Evolutionary conservation across 2,888 invertebrate genomes (phyloP), one percentile per base, ranked within the genome.

Genomic region (Isotomurus palustris): DNA sequence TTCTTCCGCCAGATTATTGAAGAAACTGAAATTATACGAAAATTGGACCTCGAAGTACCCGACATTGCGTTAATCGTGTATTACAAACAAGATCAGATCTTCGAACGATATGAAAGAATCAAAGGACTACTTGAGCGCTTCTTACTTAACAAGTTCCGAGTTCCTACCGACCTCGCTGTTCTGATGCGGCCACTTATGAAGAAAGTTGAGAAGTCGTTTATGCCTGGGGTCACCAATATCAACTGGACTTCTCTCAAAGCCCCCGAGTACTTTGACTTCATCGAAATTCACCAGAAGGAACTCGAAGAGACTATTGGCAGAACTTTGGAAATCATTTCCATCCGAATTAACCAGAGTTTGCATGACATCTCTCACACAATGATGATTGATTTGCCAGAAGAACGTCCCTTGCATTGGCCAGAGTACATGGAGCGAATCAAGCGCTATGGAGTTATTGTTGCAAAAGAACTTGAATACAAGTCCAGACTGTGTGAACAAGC

Each of bases 191-290:
- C 68, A 0, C 56, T 67, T 6, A 38, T 68, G 50, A 68, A 68
- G 44, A 63, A 65, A 48, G 64, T 88, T 66, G 87, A 88, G 62
- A 78, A 81, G 50, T 82, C 84, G 0, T 83, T 91, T 64, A 82
- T 84, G 74, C 86, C 89, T 0, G 90, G 86, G 1, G 75, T 90
- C 12, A 85, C 86, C 0, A 83, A 84, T 1, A 82, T 90, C 19
- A 87, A 87, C 0, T 92, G 91, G 91, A 83, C 87, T 0, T 90
- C 90, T 0, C 79, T 87, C 68, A 84, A 85, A 72, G 83, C 87
- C 66, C 80, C 83, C 0, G 75, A 82, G 35, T 70, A 67, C 43
- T 70, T 70, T 29, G 60, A 62, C 3, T 70, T 60, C 48, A 67
- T 68, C 38, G 58, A 59, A 21, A 43, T 55, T 2, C 65, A 67